Evolutionary conservation across 2,888 invertebrate genomes (phyloP).

Genomic region (Biston stratarius): DNA sequence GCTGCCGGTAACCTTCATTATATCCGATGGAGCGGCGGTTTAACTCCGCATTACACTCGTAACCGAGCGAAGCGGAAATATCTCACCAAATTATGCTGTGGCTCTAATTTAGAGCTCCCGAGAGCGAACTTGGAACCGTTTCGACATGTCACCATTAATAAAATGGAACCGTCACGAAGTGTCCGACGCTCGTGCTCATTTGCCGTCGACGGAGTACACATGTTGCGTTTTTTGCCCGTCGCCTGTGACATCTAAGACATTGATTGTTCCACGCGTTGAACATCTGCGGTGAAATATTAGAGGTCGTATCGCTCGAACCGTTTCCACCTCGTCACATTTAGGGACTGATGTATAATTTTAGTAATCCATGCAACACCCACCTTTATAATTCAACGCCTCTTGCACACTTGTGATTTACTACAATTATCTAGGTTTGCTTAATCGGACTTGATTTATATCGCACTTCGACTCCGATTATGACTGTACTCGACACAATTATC

Average conservation of each 20-base stretch:
- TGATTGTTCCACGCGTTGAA: constrained; percentile 68
- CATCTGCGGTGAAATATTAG: constrained; percentile 76
- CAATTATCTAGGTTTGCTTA: constrained; percentile 74
- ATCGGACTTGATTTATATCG: constrained; percentile 72
- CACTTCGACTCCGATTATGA: constrained; percentile 45
- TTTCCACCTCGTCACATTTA: constrained; percentile 63
- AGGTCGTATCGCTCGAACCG: constrained; percentile 55
- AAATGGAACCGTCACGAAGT: constrained; percentile 59
- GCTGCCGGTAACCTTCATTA: constrained; percentile 60
- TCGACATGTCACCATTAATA: constrained; percentile 54
- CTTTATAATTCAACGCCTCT: constrained; percentile 71
- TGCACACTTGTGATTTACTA: constrained; percentile 76
- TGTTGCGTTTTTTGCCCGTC: constrained; percentile 71
- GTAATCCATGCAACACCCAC: constrained; percentile 76
- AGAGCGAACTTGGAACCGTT: constrained; percentile 45
- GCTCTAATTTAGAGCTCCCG: constrained; percentile 31
- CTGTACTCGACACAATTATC: constrained; percentile 67
- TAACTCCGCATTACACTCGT: constrained; percentile 38
- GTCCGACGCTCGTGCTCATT: constrained; percentile 71
- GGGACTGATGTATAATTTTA: constrained; percentile 72
- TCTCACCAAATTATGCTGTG: constrained; percentile 37
- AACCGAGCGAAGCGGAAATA: constrained; percentile 42
- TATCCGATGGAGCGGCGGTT: constrained; percentile 43
- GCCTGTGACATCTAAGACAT: constrained; percentile 72
- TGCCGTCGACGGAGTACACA: constrained; percentile 59